Conservation (phyloP, 2,113 vertebrate genomes). For the Monarcha castaneiventris region DNA sequence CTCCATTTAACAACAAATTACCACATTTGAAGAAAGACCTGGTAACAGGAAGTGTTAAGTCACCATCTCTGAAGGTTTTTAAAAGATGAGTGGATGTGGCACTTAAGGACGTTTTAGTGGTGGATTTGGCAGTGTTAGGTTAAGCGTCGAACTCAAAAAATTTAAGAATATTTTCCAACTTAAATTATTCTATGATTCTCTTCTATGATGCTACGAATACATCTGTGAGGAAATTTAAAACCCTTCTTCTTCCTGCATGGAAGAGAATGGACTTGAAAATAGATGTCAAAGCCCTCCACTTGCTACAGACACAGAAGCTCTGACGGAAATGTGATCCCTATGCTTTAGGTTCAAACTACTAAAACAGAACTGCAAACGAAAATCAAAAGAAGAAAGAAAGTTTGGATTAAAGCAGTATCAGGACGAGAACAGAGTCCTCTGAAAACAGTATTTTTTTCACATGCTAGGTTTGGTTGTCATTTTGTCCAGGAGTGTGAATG, state of each 20-base stretch:
- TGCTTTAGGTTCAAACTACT: background rate
- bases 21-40: background rate
- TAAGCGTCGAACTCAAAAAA: background rate
- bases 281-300: background rate
- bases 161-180: background rate
- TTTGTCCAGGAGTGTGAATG: background rate
- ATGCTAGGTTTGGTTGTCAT: background rate
- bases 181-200: background rate
- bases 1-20: background rate
- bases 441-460: background rate
- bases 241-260: background rate
- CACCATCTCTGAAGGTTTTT: background rate
- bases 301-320: background rate
- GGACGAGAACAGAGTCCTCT: background rate
- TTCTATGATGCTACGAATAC: accelerated
- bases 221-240: background rate
- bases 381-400: background rate
- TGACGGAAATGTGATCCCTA: background rate
- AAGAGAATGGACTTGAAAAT: background rate
- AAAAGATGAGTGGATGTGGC: background rate
- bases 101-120: background rate
- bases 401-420: background rate
- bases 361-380: background rate
- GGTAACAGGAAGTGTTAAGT: background rate
- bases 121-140: background rate